Conservation (phyloP, 1,140 invertebrate genomes). For the Leptonema lineaticorne region DNA sequence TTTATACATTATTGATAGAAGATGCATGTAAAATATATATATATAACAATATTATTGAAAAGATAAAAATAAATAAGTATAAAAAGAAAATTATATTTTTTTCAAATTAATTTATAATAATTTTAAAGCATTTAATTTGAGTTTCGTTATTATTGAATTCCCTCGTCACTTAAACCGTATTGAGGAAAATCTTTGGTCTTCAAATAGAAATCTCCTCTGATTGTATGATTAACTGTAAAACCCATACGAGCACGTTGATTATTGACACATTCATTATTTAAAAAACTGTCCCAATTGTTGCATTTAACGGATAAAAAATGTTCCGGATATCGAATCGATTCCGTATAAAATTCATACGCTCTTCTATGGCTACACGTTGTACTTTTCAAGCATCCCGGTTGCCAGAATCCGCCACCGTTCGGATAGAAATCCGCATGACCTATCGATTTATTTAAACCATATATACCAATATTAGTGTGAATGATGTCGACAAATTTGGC, state of each 20-base stretch:
- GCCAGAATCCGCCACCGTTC: constrained; percentile 58
- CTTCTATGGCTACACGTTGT: constrained; percentile 20
- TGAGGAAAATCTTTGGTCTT: not conserved
- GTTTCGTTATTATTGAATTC: no score
- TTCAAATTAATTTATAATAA: no score
- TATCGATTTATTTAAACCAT: constrained; percentile 57
- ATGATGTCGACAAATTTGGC: constrained; percentile 61
- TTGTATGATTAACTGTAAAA: not conserved
- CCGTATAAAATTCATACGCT: constrained; percentile 7
- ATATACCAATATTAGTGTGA: constrained; percentile 58
- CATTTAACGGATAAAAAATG: constrained; percentile 10
- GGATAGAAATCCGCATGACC: constrained; percentile 65
- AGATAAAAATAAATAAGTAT: no score
- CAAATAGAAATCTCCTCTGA: constrained; percentile 11
- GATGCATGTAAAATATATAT: no score
- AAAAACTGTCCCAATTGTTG: constrained; percentile 34
- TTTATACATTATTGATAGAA: no score
- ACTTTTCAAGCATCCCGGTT: constrained; percentile 55
- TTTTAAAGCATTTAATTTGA: no score
- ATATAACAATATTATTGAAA: no score
- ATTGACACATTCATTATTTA: constrained; percentile 29
- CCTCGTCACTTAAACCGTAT: not conserved
- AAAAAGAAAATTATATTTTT: no score
- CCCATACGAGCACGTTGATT: constrained; percentile 32
- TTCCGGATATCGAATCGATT: not conserved